Evolutionary conservation across 1,140 invertebrate genomes (phyloP), one percentile per base, ranked within the genome.

Genomic region (Sitobion miscanthi): DNA sequence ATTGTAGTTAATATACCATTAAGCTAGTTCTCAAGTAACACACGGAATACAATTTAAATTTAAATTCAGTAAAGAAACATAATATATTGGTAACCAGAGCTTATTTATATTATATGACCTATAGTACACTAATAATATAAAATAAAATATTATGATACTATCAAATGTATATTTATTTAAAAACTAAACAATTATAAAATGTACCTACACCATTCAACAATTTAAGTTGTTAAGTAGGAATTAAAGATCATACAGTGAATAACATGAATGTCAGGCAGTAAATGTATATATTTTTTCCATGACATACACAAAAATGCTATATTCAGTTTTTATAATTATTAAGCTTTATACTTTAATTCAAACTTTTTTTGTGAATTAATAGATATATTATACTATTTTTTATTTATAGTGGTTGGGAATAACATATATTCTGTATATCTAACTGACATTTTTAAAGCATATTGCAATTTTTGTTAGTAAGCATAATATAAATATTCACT

Each of bases 401-500:
- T 23, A 9, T 38, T 42, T n/a, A 52, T 21, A 49, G n/a, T 57
- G 57, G 9, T 89, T 57, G 23, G 11, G 23, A 57, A 88, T 88
- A 88, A 49, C 49, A 42, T 14, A 89, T 57, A 69, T 90, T 20
- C 14, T 0, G 49, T 52, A 69, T 90, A 45, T 52, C 88, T 57
- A 52, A 49, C 47, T 57, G 30, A 83, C 23, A 35, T 52, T 91
- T 83, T 82, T 83, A 91, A 86, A 86, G 52, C 91, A 57, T 83
- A 30, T 42, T 30, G 35, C 57, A 88, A 86, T 87, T 88, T 45
- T 69, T 89, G 93, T 93, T 93, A 89, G 93, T 90, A 93, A 93
- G 87, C 52, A 77, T 25, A 93, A 57, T 9, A 49, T 47, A 62
- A 90, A 82, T 93, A 45, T 54, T 77, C 82, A 93, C 97, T 98